phyloP scores from a whole-genome alignment of 2,113 vertebrate species.

The Empidonax alnorum region DNA sequence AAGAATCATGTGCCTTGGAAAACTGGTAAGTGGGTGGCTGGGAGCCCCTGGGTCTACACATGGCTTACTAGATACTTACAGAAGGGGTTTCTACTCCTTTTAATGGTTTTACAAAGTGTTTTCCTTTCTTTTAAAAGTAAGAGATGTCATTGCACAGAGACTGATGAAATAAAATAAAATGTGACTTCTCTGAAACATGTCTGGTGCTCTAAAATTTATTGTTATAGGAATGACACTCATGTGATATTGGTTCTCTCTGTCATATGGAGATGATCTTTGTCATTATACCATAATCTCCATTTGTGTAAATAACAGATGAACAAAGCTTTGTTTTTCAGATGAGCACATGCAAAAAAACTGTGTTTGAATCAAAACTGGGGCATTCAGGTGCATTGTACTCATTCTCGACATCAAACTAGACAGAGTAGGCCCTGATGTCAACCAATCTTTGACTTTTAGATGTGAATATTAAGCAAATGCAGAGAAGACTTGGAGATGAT shows the following conservation, averaged over 20 bases:
- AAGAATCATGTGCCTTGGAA: slow-evolving; percentile 15
- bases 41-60: background rate
- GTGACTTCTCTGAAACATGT: background rate
- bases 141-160: background rate
- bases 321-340: background rate
- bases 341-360: background rate
- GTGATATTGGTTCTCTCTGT: background rate
- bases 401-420: background rate
- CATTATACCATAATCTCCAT: background rate
- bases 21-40: background rate
- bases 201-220: background rate
- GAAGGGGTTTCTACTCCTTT: background rate
- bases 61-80: background rate
- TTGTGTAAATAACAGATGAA: background rate
- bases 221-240: background rate
- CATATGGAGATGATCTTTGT: background rate
- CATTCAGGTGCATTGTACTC: background rate
- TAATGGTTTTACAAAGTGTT: background rate
- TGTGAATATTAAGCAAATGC: background rate
- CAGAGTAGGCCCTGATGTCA: background rate
- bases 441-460: background rate
- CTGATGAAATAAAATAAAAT: background rate
- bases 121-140: background rate
- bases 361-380: background rate
- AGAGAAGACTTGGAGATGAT: background rate